These are phyloP conservation scores for Ptilorrhoa leucosticta DNA, from an alignment of 2,113 vertebrate genomes.

Conservation along the genomic window DNA sequence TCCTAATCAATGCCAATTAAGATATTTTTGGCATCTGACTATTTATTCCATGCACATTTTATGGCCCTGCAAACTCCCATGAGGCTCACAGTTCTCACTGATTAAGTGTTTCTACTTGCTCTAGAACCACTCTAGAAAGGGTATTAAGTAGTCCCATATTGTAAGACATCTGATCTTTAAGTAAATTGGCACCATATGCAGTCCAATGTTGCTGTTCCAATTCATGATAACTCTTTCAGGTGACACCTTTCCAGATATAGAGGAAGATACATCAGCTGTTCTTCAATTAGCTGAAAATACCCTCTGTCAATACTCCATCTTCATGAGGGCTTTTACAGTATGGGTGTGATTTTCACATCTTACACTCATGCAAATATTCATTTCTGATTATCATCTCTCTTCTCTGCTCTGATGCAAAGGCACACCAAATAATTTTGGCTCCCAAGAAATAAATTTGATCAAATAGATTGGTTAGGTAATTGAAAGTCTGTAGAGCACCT, in stretches of 20 bases:
- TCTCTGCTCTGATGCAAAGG: not conserved
- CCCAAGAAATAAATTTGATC: not conserved
- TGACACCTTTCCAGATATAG: not conserved
- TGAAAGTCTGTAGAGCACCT: not conserved
- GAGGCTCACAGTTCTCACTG: not conserved
- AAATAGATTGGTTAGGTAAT: not conserved
- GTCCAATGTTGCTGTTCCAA: not conserved
- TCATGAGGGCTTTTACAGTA: not conserved
- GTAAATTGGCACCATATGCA: not conserved
- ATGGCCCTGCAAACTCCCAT: accelerated
- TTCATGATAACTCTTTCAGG: not conserved
- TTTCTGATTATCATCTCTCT: not conserved
- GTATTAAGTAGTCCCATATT: not conserved
- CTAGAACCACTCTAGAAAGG: not conserved
- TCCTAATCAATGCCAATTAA: not conserved
- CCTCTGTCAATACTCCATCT: not conserved
- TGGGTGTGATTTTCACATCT: not conserved
- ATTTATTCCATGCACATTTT: not conserved
- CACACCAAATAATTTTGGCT: not conserved
- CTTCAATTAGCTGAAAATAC: not conserved
- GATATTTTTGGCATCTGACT: not conserved
- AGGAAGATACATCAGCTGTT: not conserved
- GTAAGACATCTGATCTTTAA: not conserved
- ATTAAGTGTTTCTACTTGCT: not conserved
- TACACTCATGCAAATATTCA: not conserved